Conservation (phyloP, 2,888 invertebrate species). For the Archips xylosteana region DNA sequence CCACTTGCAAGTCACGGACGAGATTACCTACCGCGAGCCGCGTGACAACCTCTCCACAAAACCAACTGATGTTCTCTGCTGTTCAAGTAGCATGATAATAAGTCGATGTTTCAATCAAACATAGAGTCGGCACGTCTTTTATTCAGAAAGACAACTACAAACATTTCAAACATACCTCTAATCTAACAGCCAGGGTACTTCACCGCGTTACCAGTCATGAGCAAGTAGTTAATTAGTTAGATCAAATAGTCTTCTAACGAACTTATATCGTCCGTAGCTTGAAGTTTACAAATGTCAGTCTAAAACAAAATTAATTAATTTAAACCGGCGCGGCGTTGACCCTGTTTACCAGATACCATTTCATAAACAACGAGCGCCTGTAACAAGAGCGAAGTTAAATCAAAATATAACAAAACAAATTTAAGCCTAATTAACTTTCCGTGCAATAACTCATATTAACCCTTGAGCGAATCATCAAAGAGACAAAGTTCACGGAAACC, state of each 20-base stretch:
- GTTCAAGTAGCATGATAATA: conserved; percentile 46
- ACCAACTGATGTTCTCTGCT: conserved; percentile 56
- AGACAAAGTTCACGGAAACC: conserved; percentile 45
- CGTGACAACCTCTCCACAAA: conserved; percentile 71
- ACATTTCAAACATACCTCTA: not conserved
- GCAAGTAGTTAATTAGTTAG: too few species aligned
- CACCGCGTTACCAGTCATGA: not conserved
- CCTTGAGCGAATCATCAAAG: conserved; percentile 47
- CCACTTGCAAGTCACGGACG: conserved; percentile 83
- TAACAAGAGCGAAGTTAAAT: conserved; percentile 33
- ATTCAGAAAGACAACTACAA: not conserved
- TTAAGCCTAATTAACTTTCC: conserved; percentile 51
- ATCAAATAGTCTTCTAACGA: not conserved
- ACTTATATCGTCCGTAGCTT: not conserved
- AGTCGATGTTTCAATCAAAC: not conserved
- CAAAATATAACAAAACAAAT: conserved; percentile 40
- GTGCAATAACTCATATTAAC: conserved; percentile 49
- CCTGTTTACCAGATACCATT: conserved; percentile 12
- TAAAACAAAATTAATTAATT: conserved; percentile 14
- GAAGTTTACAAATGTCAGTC: not conserved
- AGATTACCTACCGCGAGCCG: conserved; percentile 77
- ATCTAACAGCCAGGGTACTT: not conserved
- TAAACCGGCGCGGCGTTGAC: not conserved
- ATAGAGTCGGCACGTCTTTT: not conserved
- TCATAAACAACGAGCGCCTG: conserved; percentile 6